Evolutionary conservation across 2,797 vertebrate species (phyloP).

Genomic region (Sebastes flavidus): DNA sequence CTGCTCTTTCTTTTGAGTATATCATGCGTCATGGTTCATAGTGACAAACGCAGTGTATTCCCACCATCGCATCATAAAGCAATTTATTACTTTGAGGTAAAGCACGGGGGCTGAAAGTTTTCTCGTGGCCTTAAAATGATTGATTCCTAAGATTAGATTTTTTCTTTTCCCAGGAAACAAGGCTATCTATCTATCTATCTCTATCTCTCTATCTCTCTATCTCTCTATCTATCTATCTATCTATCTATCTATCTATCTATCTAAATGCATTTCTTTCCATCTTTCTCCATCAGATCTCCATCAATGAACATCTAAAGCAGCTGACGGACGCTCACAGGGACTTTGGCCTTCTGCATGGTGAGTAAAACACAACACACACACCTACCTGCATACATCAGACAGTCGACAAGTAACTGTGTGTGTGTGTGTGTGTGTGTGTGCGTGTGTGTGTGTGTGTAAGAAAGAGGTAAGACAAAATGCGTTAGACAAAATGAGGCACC

Average conservation of each 20-base stretch:
- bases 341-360: slow-evolving; percentile 92
- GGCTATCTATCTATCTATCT: no score
- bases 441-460: background rate
- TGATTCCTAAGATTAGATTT: background rate
- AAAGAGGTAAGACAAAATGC: background rate
- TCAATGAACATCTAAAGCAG: slow-evolving; percentile 92
- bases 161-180: background rate
- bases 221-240: background rate
- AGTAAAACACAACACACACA: slow-evolving; percentile 62
- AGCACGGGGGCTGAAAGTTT: background rate
- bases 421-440: background rate
- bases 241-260: background rate
- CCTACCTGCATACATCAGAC: background rate
- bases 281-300: slow-evolving; percentile 82
- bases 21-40: background rate
- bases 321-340: slow-evolving; percentile 93
- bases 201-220: background rate
- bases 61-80: slow-evolving; percentile 1
- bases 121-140: background rate
- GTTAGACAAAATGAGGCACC: background rate
- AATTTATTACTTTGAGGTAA: background rate
- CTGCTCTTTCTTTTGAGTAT: background rate
- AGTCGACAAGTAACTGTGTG: slow-evolving; percentile 1
- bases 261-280: background rate
- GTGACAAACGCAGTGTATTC: background rate